A percentile compares a stretch with the other conserved stretches of the same genome.
Evolutionary conservation across 2,888 invertebrate species (phyloP).

Genomic region (Microctonus brassicae): DNA sequence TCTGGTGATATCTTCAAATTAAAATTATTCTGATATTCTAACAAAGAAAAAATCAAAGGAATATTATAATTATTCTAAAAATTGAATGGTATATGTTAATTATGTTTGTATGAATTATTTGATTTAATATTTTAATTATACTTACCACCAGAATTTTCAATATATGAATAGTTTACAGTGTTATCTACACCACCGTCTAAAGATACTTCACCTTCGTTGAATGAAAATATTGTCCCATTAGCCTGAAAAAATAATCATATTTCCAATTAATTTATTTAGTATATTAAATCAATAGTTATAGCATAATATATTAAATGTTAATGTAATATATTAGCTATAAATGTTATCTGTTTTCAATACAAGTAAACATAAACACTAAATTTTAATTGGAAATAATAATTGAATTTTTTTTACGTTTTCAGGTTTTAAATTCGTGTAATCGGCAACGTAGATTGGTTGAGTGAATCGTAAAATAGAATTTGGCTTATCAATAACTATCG

Average conservation of each 20-base stretch:
- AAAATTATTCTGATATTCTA: conserved; percentile 29
- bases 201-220: conserved; percentile 36
- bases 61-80: not conserved
- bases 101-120: not conserved
- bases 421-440: conserved; percentile 38
- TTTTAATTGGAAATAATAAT: not conserved
- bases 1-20: conserved; percentile 8
- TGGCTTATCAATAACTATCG: conserved; percentile 42
- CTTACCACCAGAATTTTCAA: conserved; percentile 34
- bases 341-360: no score
- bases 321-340: no score
- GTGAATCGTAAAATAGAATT: conserved; percentile 46
- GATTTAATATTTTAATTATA: not conserved
- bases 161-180: conserved; percentile 22
- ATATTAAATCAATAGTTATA: no score
- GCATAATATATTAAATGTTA: no score
- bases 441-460: conserved; percentile 45
- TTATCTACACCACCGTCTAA: conserved; percentile 35
- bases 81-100: no score
- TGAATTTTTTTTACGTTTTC: conserved; percentile 37
- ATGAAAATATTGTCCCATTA: conserved; percentile 33
- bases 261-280: no score
- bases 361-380: not conserved
- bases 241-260: conserved; percentile 31
- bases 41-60: not conserved